Evolutionary conservation across 2,113 vertebrate genomes (phyloP).

Genomic region (Pionites leucogaster): DNA sequence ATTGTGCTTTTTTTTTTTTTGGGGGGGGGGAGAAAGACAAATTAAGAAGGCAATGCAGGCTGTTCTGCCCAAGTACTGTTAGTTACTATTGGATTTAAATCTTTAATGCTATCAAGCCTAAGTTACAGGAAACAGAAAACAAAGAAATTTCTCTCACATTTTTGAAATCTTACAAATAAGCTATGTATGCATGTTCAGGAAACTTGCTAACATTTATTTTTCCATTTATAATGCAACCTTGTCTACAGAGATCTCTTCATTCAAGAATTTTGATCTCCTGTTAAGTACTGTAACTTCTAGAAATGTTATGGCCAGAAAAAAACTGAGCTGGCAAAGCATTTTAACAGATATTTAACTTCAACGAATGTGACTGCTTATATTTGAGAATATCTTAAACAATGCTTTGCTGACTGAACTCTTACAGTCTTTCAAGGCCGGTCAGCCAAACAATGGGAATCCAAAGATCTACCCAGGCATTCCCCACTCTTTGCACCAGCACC

Average conservation of each 20-base stretch:
- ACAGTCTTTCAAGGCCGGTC: not conserved
- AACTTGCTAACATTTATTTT: not conserved
- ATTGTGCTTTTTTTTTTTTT: not conserved
- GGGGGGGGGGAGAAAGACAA: not conserved
- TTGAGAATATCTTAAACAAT: not conserved
- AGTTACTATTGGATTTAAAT: not conserved
- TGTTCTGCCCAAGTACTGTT: not conserved
- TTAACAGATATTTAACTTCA: not conserved
- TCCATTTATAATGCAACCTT: not conserved
- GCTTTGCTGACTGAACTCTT: not conserved
- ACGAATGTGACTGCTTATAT: not conserved
- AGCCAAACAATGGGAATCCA: not conserved
- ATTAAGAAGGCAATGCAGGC: not conserved
- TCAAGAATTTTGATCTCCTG: not conserved
- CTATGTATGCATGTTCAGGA: not conserved
- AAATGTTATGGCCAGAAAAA: not conserved
- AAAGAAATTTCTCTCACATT: not conserved
- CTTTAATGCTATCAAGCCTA: not conserved
- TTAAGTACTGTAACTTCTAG: not conserved
- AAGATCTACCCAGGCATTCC: not conserved
- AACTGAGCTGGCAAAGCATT: not conserved
- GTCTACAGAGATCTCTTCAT: not conserved
- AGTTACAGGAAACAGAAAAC: not conserved
- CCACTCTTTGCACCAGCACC: not conserved
- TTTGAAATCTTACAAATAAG: not conserved